phyloP scores from a whole-genome alignment of 1,140 invertebrate species.

The Laodelphax striatellus region DNA sequence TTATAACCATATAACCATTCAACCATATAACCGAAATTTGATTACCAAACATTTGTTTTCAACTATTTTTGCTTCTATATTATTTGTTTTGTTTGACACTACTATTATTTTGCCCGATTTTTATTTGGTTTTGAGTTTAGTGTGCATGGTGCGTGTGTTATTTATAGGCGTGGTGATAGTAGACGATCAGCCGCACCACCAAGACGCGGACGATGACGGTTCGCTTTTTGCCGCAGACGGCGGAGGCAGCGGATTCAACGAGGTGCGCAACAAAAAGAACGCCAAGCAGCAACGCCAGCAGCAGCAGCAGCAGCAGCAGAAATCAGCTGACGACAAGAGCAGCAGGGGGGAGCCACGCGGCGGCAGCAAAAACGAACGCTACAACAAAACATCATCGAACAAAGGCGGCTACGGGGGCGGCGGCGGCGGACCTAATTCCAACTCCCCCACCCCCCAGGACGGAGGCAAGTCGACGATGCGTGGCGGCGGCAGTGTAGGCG shows the following conservation, averaged over 20 bases:
- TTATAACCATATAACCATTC: too few relatives aligned
- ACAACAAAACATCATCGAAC: not conserved
- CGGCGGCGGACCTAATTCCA: not conserved
- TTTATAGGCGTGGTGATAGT: constrained; percentile 42
- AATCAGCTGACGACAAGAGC: constrained; percentile 26
- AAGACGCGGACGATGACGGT: constrained; percentile 34
- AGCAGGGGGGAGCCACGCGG: not conserved
- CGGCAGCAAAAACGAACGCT: not conserved
- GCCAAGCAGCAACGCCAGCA: constrained; percentile 45
- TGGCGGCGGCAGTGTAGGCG: not conserved
- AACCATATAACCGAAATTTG: too few relatives aligned
- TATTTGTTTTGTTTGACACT: too few relatives aligned
- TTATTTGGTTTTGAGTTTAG: constrained; percentile 13
- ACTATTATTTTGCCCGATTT: not conserved
- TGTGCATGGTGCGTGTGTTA: constrained; percentile 16
- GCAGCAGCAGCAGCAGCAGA: constrained; percentile 24
- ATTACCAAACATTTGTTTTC: too few relatives aligned
- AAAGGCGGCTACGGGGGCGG: not conserved
- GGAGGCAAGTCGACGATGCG: not conserved
- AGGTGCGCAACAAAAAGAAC: constrained; percentile 72
- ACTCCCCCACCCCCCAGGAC: not conserved
- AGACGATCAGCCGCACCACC: constrained; percentile 38
- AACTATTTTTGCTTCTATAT: too few relatives aligned
- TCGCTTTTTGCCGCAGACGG: constrained; percentile 31
- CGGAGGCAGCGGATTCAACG: constrained; percentile 78